Conservation (phyloP, 2,113 vertebrate species). For the Mus pahari region DNA sequence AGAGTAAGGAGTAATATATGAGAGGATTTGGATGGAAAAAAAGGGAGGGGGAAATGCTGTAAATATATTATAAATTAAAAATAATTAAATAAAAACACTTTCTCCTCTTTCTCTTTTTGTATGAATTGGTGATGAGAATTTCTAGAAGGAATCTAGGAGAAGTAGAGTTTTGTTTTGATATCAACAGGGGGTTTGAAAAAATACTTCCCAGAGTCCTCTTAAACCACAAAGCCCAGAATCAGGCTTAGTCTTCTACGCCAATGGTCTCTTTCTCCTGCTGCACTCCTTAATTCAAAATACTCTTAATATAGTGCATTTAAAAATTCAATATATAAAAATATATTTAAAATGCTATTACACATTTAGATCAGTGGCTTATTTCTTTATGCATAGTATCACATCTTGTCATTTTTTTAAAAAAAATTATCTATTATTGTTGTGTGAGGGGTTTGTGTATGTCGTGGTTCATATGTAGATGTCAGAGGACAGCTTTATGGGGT, state of each 20-base stretch:
- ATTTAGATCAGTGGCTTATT: neutral
- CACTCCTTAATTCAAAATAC: neutral
- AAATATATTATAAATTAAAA: neutral
- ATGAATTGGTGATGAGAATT: neutral
- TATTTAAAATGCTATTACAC: neutral
- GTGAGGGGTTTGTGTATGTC: neutral
- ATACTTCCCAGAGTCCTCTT: neutral
- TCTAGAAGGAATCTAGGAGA: neutral
- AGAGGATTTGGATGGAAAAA: neutral
- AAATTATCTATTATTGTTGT: neutral
- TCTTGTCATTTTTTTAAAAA: no score
- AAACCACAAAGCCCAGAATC: neutral
- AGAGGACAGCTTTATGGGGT: neutral
- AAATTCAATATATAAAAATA: constrained; percentile 15
- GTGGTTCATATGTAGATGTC: neutral
- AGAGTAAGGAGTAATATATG: no score
- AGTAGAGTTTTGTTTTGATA: neutral
- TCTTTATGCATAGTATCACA: neutral
- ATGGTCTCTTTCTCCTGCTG: neutral
- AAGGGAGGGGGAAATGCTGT: neutral
- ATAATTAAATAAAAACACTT: neutral
- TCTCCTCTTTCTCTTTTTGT: neutral
- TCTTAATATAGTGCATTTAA: neutral
- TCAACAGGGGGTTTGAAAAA: neutral
- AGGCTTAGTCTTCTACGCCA: neutral